Percentiles rank a stretch among this genome's conserved stretches.
Conservation (phyloP, 2,113 vertebrate species). For the Isichthys henryi region DNA sequence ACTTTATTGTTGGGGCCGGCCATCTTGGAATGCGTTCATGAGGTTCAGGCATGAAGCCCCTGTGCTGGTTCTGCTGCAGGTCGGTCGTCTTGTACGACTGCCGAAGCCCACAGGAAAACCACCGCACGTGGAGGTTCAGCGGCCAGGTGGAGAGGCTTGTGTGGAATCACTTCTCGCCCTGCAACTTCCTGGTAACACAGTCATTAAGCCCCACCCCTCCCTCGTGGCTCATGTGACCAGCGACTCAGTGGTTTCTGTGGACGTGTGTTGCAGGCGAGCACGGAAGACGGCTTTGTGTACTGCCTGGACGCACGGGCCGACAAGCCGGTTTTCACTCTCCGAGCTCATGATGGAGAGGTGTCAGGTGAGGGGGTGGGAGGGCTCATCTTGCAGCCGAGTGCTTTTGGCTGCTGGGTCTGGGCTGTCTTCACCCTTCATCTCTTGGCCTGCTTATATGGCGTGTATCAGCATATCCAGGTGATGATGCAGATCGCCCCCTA, state of each 20-base stretch:
- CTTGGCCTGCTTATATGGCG: not conserved
- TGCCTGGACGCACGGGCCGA: constrained; percentile 88
- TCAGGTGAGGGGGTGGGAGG: constrained; percentile 63
- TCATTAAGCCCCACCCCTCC: not conserved
- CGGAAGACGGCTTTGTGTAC: constrained; percentile 95
- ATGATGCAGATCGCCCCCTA: not conserved
- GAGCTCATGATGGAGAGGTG: constrained; percentile 85
- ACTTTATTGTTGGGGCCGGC: not conserved
- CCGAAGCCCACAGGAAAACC: constrained; percentile 74
- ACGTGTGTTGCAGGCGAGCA: constrained; percentile 72
- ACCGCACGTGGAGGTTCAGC: constrained; percentile 84
- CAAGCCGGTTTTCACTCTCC: constrained; percentile 87
- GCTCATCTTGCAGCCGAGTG: not conserved
- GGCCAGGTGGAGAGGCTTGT: constrained; percentile 85
- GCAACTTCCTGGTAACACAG: constrained; percentile 76
- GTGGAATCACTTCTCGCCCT: constrained; percentile 94
- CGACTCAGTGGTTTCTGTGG: not conserved
- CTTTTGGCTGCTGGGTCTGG: not conserved
- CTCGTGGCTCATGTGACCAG: not conserved
- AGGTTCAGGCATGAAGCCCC: not conserved
- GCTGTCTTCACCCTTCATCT: not conserved
- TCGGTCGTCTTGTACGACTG: constrained; percentile 85
- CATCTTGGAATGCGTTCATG: not conserved
- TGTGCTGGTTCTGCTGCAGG: constrained; percentile 43
- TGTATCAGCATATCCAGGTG: not conserved